phyloP scores from a whole-genome alignment of 2,797 vertebrate genomes.

The Poeciliopsis gracilis region DNA sequence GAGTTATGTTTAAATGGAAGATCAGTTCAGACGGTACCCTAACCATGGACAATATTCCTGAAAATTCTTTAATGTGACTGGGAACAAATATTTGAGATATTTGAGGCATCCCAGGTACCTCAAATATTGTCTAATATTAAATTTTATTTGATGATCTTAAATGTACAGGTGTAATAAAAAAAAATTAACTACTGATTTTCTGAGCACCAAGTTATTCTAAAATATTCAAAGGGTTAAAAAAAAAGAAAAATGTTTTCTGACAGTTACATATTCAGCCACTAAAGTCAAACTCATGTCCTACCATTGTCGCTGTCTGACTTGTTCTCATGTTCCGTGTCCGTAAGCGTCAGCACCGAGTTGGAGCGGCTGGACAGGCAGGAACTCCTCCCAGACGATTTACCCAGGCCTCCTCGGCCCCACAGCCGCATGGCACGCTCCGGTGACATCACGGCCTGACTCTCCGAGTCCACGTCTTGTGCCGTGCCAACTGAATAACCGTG shows the following conservation, averaged over 20 bases:
- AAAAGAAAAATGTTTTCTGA: neutral
- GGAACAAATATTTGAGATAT: too few species aligned
- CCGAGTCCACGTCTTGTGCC: constrained; percentile 88
- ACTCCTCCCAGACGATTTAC: constrained; percentile 81
- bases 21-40: neutral
- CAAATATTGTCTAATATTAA: neutral
- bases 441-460: constrained; percentile 94
- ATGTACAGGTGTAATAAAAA: neutral
- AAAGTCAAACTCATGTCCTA: constrained; percentile 68
- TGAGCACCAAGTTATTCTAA: neutral
- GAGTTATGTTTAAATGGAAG: neutral
- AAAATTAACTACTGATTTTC: neutral
- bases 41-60: neutral
- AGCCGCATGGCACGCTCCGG: constrained; percentile 96
- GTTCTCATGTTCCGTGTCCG: constrained; percentile 97
- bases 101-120: too few species aligned
- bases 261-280: neutral
- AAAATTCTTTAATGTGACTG: neutral
- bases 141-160: neutral
- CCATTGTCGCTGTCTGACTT: constrained; percentile 98
- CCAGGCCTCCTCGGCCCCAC: constrained; percentile 90
- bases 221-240: neutral
- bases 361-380: constrained; percentile 98
- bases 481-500: constrained; percentile 92
- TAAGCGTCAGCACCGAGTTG: constrained; percentile 97